Conservation (phyloP, 2,888 invertebrate species). For the Malacosoma neustria region DNA sequence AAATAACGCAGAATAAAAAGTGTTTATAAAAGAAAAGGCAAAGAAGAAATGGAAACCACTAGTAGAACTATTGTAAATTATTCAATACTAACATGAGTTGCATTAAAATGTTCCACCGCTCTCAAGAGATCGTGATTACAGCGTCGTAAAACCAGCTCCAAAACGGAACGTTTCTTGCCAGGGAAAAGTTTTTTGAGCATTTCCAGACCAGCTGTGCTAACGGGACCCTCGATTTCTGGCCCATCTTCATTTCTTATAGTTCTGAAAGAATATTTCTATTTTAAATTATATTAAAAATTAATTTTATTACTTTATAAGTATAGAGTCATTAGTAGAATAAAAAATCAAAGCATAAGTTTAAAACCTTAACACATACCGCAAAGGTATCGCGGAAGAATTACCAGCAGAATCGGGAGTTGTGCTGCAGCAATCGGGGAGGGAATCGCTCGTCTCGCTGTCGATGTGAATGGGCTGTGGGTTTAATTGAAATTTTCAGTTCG, state of each 20-base stretch:
- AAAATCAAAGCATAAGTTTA: not conserved
- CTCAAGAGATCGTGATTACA: conserved; percentile 94
- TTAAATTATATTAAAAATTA: too few relatives aligned
- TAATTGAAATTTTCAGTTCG: too few relatives aligned
- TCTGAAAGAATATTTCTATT: conserved; percentile 11
- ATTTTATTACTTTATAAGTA: too few relatives aligned
- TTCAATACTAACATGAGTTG: conserved; percentile 50
- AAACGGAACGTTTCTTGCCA: conserved; percentile 88
- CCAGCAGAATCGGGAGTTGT: conserved; percentile 52
- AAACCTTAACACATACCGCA: conserved; percentile 21
- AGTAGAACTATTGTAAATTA: too few relatives aligned
- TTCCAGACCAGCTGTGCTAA: conserved; percentile 85
- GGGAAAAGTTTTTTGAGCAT: conserved; percentile 93
- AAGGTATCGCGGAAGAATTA: conserved; percentile 24
- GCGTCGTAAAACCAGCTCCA: conserved; percentile 92
- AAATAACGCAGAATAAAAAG: too few relatives aligned
- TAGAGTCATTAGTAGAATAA: too few relatives aligned
- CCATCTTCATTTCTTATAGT: conserved; percentile 28
- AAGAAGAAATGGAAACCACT: too few relatives aligned
- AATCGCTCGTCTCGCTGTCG: conserved; percentile 66
- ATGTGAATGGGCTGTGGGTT: conserved; percentile 55
- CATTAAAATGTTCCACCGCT: conserved; percentile 90
- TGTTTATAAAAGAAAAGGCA: too few relatives aligned
- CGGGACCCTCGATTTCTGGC: conserved; percentile 43
- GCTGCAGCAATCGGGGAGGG: conserved; percentile 56